Percentiles rank a stretch among this genome's conserved stretches.
Evolutionary conservation across 1,140 invertebrate genomes (phyloP).

Genomic region (Dinoponera quadriceps): DNA sequence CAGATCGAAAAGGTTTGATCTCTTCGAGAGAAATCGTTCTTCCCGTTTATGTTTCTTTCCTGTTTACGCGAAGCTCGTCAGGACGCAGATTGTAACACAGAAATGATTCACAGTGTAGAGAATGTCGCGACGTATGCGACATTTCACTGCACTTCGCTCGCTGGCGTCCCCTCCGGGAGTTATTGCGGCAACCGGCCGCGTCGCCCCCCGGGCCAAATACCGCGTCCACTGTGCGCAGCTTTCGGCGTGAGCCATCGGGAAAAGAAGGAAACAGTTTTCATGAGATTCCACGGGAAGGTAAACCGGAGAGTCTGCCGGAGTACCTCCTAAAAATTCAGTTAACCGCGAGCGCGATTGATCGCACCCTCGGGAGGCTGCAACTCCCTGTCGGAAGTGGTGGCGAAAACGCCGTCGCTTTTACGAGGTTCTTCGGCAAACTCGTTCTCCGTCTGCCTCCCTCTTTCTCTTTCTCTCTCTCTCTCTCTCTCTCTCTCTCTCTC

Average conservation of each 20-base stretch:
- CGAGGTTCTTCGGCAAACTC: slow-evolving; percentile 24
- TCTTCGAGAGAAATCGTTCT: background rate
- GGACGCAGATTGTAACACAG: background rate
- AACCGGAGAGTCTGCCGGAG: slow-evolving; percentile 7
- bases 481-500: too few species aligned
- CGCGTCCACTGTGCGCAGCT: slow-evolving; percentile 55
- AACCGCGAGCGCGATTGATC: slow-evolving; percentile 15
- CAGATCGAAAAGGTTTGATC: too few species aligned
- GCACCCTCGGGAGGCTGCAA: background rate
- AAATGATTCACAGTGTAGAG: slow-evolving; percentile 10
- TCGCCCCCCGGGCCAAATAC: slow-evolving; percentile 14
- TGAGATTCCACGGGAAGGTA: slow-evolving; percentile 53
- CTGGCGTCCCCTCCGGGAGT: slow-evolving; percentile 36
- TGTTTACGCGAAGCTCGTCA: background rate
- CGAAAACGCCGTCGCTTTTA: background rate
- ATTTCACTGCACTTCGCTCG: slow-evolving; percentile 18
- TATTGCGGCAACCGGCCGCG: slow-evolving; percentile 31
- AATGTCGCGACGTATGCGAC: slow-evolving; percentile 6
- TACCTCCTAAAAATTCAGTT: slow-evolving; percentile 44
- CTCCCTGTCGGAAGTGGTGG: background rate
- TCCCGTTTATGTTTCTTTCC: background rate
- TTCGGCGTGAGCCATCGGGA: slow-evolving; percentile 52
- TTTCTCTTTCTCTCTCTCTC: too few species aligned
- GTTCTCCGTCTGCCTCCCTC: background rate
- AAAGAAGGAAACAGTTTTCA: slow-evolving; percentile 69